Evolutionary conservation across 2,797 vertebrate genomes (phyloP), one percentile per base, ranked within the genome.

Genomic region (Falco novaeseelandiae): DNA sequence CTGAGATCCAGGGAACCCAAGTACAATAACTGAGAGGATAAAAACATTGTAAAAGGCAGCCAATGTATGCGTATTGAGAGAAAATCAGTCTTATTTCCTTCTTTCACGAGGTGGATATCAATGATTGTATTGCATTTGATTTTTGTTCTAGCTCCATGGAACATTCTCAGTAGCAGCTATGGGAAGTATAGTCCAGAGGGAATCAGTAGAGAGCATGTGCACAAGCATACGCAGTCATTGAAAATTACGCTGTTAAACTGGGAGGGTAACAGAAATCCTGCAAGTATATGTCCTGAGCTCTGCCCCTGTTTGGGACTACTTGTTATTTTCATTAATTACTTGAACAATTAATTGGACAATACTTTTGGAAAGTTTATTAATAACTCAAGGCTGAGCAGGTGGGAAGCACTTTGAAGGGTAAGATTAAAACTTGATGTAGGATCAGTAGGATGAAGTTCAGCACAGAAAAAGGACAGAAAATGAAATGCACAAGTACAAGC

Each of bases 381-480:
- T 38, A 58, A 62, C 44, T 84, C 38, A 25, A 55, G 49, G 46
- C 57, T 92, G 55, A 77, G 59, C 0, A 0, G 54, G 69, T 73
- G 71, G 49, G n/a, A 71, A 63, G n/a, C 12, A 34, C 42, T 49
- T 87, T 36, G 26, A 18, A 71, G 44, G 30, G 15, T 59, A 79
- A 66, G 51, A 70, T 29, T 67, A 85, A 87, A 96, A 73, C 32
- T 84, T 73, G 59, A 0, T 70, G 27, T 62, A 49, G 83, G 70
- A 83, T 92, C 40, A 38, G 55, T 67, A 81, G 78, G 44, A 96
- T 81, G 67, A 93, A 97, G 71, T 92, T 89, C 61, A 83, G 40
- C 82, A 46, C 44, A 79, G 44, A 81, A n/a, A 87, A 85, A 87
- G 58, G 55, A 55, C 30, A 79, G 83, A 92, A 93, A 94, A 96